Evolutionary conservation across 2,888 invertebrate genomes (phyloP).

Genomic region (Caenorhabditis uteleia): DNA sequence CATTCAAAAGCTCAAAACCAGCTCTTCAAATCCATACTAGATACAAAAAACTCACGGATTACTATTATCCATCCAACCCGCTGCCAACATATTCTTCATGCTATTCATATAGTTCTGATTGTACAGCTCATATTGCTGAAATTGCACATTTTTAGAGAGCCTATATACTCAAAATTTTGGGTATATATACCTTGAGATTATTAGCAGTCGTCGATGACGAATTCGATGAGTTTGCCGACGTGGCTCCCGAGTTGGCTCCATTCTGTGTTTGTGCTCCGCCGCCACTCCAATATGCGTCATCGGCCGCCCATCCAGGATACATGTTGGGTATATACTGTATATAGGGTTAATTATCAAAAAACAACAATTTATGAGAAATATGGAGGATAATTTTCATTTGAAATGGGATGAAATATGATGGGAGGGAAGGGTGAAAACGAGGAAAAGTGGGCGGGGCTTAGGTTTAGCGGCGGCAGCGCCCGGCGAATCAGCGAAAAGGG

Average conservation of each 20-base stretch:
- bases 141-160: not conserved
- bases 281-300: conserved; percentile 47
- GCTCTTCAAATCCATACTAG: not conserved
- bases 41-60: conserved; percentile 48
- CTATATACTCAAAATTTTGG: not conserved
- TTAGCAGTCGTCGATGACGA: conserved; percentile 21
- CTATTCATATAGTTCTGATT: conserved; percentile 64
- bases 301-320: conserved; percentile 46
- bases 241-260: too few relatives aligned
- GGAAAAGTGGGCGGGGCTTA: conserved; percentile 12
- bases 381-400: too few relatives aligned
- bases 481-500: conserved; percentile 12
- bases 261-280: too few relatives aligned
- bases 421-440: not conserved
- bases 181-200: conserved; percentile 27
- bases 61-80: conserved; percentile 59
- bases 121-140: conserved; percentile 45
- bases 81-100: conserved; percentile 64
- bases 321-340: conserved; percentile 42
- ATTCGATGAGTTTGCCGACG: conserved; percentile 20
- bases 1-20: not conserved
- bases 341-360: not conserved
- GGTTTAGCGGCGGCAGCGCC: too few relatives aligned
- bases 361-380: conserved; percentile 1
- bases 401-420: conserved; percentile 5